Evolutionary conservation across 2,113 vertebrate genomes (phyloP).

Genomic region (Orthonyx spaldingii): DNA sequence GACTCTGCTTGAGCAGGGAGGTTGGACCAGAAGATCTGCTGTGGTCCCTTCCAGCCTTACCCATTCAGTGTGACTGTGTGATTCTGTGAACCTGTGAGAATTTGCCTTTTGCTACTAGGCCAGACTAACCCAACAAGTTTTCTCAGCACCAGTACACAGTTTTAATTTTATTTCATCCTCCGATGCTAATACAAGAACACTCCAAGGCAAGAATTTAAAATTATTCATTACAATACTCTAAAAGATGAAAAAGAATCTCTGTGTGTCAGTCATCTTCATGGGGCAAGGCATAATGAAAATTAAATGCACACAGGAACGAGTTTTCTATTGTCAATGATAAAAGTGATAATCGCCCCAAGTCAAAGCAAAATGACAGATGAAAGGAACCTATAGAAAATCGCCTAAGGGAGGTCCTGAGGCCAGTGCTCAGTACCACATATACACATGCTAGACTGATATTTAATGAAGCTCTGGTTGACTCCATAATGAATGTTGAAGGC

Average conservation of each 20-base stretch:
- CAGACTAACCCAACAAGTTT: not conserved
- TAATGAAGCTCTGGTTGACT: slow-evolving; percentile 60
- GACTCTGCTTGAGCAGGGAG: not conserved
- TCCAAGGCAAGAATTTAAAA: slow-evolving; percentile 50
- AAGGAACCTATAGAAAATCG: slow-evolving; percentile 47
- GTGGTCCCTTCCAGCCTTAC: not conserved
- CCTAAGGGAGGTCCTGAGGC: slow-evolving; percentile 48
- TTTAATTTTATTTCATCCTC: slow-evolving; percentile 45
- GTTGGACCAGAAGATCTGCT: not conserved
- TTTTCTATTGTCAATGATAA: slow-evolving; percentile 66
- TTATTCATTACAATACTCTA: slow-evolving; percentile 53
- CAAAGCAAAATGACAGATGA: slow-evolving; percentile 66
- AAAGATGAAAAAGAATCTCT: slow-evolving; percentile 47
- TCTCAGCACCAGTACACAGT: not conserved
- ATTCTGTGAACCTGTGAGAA: not conserved
- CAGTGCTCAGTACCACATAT: not conserved
- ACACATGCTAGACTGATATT: slow-evolving; percentile 56
- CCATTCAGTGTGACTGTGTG: not conserved
- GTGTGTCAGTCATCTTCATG: slow-evolving; percentile 48
- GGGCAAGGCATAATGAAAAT: slow-evolving; percentile 48
- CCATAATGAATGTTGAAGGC: slow-evolving; percentile 62
- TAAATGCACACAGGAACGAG: slow-evolving; percentile 54
- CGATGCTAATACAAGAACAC: slow-evolving; percentile 7
- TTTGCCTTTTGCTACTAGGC: not conserved
- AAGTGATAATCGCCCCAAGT: slow-evolving; percentile 50